Conservation (phyloP, 2,113 vertebrate genomes). For the Tyrannus savana region DNA sequence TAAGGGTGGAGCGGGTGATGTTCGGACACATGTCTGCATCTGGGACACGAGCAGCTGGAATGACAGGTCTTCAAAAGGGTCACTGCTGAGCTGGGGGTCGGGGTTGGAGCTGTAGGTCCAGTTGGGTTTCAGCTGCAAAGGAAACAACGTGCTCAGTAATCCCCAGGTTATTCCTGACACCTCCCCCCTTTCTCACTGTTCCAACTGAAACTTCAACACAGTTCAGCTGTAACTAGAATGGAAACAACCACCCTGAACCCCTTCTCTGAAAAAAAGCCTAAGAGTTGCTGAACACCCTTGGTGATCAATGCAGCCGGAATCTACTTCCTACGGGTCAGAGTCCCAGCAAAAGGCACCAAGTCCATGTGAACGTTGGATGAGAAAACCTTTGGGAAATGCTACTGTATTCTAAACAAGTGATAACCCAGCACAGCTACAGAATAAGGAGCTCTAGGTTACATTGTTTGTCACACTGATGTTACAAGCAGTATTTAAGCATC, state of each 20-base stretch:
- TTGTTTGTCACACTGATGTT: not conserved
- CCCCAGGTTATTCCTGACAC: not conserved
- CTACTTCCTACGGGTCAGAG: not conserved
- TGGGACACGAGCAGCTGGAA: slow-evolving; percentile 78
- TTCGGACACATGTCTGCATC: slow-evolving; percentile 71
- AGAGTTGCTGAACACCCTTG: not conserved
- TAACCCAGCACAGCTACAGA: not conserved
- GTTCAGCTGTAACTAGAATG: not conserved
- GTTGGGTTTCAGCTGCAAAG: slow-evolving; percentile 74
- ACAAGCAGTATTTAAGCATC: slow-evolving; percentile 35
- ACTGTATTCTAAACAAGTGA: slow-evolving; percentile 5
- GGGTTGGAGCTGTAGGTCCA: slow-evolving; percentile 74
- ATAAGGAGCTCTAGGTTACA: slow-evolving; percentile 5
- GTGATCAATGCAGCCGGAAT: not conserved
- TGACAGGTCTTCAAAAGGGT: slow-evolving; percentile 83
- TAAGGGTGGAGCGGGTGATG: slow-evolving; percentile 63
- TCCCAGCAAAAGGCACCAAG: not conserved
- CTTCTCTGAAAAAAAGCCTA: not conserved
- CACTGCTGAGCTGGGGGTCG: slow-evolving; percentile 81
- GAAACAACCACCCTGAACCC: not conserved
- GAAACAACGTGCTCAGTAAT: slow-evolving; percentile 45
- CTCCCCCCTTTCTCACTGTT: not conserved
- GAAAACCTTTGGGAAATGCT: not conserved
- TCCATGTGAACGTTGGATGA: not conserved
- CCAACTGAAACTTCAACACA: not conserved